Conservation (phyloP, 2,888 invertebrate genomes). For the Dryobota labecula region DNA sequence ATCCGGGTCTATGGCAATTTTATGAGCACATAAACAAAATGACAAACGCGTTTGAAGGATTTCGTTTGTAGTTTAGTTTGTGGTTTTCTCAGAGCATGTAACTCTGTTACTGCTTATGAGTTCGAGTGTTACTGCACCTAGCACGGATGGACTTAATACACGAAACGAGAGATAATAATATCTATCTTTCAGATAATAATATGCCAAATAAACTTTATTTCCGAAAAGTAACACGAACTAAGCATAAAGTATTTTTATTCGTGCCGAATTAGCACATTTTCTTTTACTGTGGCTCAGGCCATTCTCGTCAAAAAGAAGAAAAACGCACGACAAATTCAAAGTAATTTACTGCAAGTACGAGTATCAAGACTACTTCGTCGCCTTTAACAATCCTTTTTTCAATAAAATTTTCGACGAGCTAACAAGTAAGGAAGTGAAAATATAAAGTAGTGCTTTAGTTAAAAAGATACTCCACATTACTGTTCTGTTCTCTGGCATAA, state of each 20-base stretch:
- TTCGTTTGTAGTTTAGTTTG: background rate
- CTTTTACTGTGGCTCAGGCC: background rate
- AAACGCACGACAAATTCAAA: background rate
- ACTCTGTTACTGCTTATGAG: background rate
- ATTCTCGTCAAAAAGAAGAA: background rate
- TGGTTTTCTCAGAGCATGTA: background rate
- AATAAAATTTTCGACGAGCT: background rate
- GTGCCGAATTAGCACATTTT: background rate
- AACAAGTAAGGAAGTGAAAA: background rate
- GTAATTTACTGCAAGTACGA: conserved; percentile 8
- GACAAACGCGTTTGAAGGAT: background rate
- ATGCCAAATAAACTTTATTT: background rate
- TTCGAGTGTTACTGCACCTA: background rate
- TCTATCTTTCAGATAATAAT: background rate
- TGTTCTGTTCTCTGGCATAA: background rate
- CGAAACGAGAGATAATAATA: no score
- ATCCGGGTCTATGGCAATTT: background rate
- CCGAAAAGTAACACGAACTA: background rate
- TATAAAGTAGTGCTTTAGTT: background rate
- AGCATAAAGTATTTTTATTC: background rate
- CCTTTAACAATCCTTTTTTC: background rate
- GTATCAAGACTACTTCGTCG: conserved; percentile 20
- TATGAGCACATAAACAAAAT: conserved; percentile 20
- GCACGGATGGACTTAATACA: no score
- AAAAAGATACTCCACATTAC: background rate